phyloP scores from a whole-genome alignment of 2,113 vertebrate species.

The Fukomys damarensis region DNA sequence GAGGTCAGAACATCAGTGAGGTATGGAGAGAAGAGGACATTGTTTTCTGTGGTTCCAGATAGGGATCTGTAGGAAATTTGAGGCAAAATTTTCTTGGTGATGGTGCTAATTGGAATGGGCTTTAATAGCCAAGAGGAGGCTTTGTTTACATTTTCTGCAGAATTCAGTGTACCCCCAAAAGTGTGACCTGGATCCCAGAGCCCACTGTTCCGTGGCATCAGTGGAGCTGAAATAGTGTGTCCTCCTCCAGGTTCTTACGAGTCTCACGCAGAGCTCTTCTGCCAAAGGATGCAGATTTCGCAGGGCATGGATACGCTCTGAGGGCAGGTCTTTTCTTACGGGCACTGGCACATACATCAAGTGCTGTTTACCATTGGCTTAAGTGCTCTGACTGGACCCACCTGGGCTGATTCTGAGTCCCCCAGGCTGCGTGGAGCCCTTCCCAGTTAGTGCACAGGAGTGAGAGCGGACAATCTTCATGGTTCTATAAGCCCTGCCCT shows the following conservation, averaged over 20 bases:
- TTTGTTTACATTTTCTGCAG: background rate
- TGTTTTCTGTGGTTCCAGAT: constrained; percentile 45
- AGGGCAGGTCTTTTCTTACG: background rate
- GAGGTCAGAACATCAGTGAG: background rate
- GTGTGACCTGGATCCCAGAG: background rate
- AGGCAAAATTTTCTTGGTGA: constrained; percentile 34
- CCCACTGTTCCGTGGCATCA: background rate
- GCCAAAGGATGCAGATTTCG: background rate
- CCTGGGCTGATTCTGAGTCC: background rate
- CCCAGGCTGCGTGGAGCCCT: background rate
- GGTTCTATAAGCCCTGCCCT: background rate
- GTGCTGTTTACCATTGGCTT: background rate
- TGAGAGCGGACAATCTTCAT: background rate
- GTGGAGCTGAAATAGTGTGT: background rate
- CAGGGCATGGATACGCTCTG: background rate
- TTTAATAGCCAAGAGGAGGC: background rate
- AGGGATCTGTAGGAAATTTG: constrained; percentile 14
- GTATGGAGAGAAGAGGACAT: background rate
- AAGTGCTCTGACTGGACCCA: background rate
- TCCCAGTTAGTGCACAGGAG: background rate
- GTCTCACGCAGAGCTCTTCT: background rate
- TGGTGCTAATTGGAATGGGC: background rate
- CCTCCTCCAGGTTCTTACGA: background rate
- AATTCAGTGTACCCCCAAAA: background rate
- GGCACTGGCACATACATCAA: background rate